phyloP scores from a whole-genome alignment of 2,113 vertebrate species.

The Pterocles orientalis region DNA sequence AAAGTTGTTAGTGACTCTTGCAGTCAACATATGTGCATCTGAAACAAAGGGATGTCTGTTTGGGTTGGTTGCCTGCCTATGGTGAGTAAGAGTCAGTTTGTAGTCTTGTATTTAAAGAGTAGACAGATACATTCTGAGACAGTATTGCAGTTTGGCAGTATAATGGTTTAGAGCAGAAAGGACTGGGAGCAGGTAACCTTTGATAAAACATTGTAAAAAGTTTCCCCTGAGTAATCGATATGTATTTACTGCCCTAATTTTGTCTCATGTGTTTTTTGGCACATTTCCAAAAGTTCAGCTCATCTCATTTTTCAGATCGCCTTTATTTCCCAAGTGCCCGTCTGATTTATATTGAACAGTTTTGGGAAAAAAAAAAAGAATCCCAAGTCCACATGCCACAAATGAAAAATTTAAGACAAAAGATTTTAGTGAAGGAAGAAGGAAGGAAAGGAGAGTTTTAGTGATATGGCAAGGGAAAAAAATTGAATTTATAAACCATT shows the following conservation, averaged over 20 bases:
- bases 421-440: neutral
- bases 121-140: neutral
- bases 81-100: neutral
- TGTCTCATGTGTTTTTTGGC: conserved; percentile 16
- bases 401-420: neutral
- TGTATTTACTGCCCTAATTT: conserved; percentile 52
- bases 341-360: conserved; percentile 18
- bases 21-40: neutral
- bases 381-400: neutral
- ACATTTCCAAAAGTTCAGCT: neutral
- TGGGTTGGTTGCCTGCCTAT: neutral
- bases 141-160: neutral
- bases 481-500: neutral
- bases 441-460: neutral
- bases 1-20: neutral
- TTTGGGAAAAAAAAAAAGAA: neutral
- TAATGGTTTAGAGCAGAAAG: neutral
- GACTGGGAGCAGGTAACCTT: conserved; percentile 19
- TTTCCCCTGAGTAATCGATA: conserved; percentile 40
- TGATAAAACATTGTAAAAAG: conserved; percentile 30
- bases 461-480: neutral
- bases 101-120: neutral
- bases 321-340: conserved; percentile 48
- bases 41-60: neutral
- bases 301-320: neutral